Conservation (phyloP, 2,797 vertebrate species). For the Eupleurogrammus muticus region DNA sequence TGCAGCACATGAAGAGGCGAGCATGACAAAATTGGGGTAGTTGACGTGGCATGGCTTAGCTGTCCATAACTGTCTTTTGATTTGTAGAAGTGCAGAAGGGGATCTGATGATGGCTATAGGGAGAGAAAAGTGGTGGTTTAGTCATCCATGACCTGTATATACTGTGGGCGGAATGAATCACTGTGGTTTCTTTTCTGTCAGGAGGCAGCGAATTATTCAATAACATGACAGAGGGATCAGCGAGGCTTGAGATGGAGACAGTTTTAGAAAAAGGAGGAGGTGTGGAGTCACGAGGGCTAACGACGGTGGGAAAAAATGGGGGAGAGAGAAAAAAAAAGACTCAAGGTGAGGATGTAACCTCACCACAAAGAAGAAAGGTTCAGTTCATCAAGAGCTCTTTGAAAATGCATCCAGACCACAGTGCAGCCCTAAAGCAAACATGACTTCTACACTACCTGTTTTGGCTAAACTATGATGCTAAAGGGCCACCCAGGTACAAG, state of each 20-base stretch:
- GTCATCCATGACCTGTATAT: slow-evolving; percentile 54
- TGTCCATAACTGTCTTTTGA: slow-evolving; percentile 46
- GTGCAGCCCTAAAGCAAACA: slow-evolving; percentile 60
- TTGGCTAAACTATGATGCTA: slow-evolving; percentile 56
- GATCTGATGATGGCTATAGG: slow-evolving; percentile 32
- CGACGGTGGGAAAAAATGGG: slow-evolving; percentile 43
- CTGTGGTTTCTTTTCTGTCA: slow-evolving; percentile 52
- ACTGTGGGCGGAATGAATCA: slow-evolving; percentile 72
- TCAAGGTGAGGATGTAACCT: slow-evolving; percentile 63
- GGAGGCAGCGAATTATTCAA: slow-evolving; percentile 49
- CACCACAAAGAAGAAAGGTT: slow-evolving; percentile 58
- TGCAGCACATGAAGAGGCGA: slow-evolving; percentile 33
- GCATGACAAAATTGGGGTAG: slow-evolving; percentile 47
- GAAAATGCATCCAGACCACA: slow-evolving; percentile 68
- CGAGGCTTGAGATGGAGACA: slow-evolving; percentile 20
- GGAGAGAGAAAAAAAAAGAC: slow-evolving; percentile 16
- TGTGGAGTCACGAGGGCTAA: slow-evolving; percentile 52
- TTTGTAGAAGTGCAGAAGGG: slow-evolving; percentile 45
- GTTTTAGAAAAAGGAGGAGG: slow-evolving; percentile 56
- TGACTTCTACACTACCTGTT: slow-evolving; percentile 64
- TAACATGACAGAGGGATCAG: slow-evolving; percentile 48
- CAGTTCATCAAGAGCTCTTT: slow-evolving; percentile 62
- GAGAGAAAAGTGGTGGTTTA: slow-evolving; percentile 10
- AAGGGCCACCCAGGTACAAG: slow-evolving; percentile 61
- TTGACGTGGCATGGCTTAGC: slow-evolving; percentile 30